These are phyloP conservation scores for Brachirus orientalis DNA, from an alignment of 2,113 vertebrate species.

Conservation along the genomic window DNA sequence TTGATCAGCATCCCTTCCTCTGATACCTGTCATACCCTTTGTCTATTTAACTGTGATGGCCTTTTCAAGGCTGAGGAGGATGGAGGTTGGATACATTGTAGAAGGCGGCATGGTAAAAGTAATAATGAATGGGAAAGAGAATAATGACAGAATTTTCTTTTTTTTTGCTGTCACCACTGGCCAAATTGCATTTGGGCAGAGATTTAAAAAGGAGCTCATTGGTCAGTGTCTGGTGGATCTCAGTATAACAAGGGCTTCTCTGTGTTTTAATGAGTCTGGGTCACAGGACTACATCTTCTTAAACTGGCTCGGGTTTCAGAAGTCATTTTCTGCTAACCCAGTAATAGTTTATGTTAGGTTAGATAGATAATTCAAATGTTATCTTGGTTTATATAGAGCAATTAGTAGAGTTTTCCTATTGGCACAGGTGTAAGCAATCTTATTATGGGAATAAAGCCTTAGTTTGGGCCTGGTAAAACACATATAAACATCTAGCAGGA, in stretches of 20 bases:
- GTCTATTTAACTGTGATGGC: slow-evolving; percentile 26
- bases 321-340: slow-evolving; percentile 22
- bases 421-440: slow-evolving; percentile 7
- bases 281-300: slow-evolving; percentile 17
- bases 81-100: slow-evolving; percentile 4
- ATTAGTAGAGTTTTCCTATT: slow-evolving; percentile 23
- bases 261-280: slow-evolving; percentile 43
- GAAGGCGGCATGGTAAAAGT: slow-evolving; percentile 12
- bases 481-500: neutral
- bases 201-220: slow-evolving; percentile 44
- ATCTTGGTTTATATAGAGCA: neutral
- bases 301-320: slow-evolving; percentile 40
- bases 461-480: neutral
- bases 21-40: slow-evolving; percentile 3
- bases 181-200: slow-evolving; percentile 32
- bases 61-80: slow-evolving; percentile 23
- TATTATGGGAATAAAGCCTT: neutral
- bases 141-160: slow-evolving; percentile 27
- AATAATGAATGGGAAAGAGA: slow-evolving; percentile 23
- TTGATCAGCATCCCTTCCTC: neutral
- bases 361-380: slow-evolving; percentile 5
- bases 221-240: slow-evolving; percentile 36
- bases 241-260: slow-evolving; percentile 20
- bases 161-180: slow-evolving; percentile 11
- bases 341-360: slow-evolving; percentile 28